A percentile compares a stretch with the other conserved stretches of the same genome.
phyloP scores from a whole-genome alignment of 2,797 vertebrate species.

The Cyclopterus lumpus region DNA sequence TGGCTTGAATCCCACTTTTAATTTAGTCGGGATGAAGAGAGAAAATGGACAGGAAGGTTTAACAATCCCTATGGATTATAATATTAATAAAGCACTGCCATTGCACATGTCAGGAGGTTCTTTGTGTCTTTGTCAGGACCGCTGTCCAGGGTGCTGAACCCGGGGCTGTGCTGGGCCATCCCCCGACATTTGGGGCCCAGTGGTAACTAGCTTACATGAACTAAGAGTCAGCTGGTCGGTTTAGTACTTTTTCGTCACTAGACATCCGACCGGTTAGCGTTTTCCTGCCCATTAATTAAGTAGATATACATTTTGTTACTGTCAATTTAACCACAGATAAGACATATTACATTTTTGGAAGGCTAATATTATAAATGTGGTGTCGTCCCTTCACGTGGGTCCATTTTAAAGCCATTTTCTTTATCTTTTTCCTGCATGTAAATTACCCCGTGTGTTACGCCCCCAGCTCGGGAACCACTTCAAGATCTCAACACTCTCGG shows the following conservation, averaged over 20 bases:
- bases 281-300: not conserved
- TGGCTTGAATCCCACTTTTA: not conserved
- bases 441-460: not conserved
- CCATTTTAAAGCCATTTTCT: not conserved
- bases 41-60: not conserved
- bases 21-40: not conserved
- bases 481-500: not conserved
- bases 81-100: not conserved
- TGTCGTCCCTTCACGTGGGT: not conserved
- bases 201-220: not conserved
- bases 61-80: not conserved
- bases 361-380: not conserved
- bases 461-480: not conserved
- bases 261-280: not conserved
- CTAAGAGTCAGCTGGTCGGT: not conserved
- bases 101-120: not conserved
- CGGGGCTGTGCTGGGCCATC: not conserved
- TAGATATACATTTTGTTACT: not conserved
- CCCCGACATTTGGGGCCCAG: not conserved
- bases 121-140: conserved; percentile 3
- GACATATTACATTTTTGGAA: not conserved
- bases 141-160: conserved; percentile 34
- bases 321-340: not conserved
- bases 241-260: not conserved
- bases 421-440: not conserved